Evolutionary conservation across 2,797 vertebrate species (phyloP).

Genomic region (Cichlasoma orientale): DNA sequence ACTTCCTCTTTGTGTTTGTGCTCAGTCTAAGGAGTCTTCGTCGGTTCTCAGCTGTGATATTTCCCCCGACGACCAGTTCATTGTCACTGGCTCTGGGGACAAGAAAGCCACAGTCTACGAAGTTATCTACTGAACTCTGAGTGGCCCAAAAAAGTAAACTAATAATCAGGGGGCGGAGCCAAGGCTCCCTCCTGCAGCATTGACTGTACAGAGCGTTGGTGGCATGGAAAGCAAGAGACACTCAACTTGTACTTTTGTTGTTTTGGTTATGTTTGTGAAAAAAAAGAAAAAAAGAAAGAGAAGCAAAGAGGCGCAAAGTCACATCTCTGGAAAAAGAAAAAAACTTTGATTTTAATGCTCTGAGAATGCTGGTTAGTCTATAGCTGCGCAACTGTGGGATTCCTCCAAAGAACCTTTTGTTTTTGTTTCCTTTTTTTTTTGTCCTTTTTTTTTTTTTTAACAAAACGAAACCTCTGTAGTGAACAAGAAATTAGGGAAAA

Average conservation of each 20-base stretch:
- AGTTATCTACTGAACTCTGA: constrained; percentile 86
- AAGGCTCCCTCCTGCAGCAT: constrained; percentile 58
- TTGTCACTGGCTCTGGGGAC: constrained; percentile 87
- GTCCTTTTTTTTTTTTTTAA: constrained; percentile 54
- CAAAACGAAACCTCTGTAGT: constrained; percentile 84
- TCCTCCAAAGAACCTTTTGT: constrained; percentile 82
- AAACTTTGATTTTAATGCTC: constrained; percentile 76
- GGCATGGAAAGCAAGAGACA: constrained; percentile 68
- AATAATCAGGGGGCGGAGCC: constrained; percentile 50
- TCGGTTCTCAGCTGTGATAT: constrained; percentile 88
- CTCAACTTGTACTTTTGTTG: constrained; percentile 70
- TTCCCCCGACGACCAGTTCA: constrained; percentile 86
- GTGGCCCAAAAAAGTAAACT: constrained; percentile 38
- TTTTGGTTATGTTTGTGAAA: constrained; percentile 75
- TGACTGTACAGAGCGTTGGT: constrained; percentile 74
- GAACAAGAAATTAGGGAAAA: constrained; percentile 76
- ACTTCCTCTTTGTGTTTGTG: constrained; percentile 9
- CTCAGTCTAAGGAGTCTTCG: constrained; percentile 86
- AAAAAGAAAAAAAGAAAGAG: constrained; percentile 55
- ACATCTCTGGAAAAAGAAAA: constrained; percentile 71
- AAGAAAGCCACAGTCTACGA: constrained; percentile 94
- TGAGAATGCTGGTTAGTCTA: constrained; percentile 79
- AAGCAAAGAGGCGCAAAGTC: constrained; percentile 68
- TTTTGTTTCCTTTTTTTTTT: constrained; percentile 59
- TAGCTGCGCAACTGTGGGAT: constrained; percentile 77